Evolutionary conservation across 2,888 invertebrate species (phyloP).

Genomic region (Lordiphosa andalusiaca): DNA sequence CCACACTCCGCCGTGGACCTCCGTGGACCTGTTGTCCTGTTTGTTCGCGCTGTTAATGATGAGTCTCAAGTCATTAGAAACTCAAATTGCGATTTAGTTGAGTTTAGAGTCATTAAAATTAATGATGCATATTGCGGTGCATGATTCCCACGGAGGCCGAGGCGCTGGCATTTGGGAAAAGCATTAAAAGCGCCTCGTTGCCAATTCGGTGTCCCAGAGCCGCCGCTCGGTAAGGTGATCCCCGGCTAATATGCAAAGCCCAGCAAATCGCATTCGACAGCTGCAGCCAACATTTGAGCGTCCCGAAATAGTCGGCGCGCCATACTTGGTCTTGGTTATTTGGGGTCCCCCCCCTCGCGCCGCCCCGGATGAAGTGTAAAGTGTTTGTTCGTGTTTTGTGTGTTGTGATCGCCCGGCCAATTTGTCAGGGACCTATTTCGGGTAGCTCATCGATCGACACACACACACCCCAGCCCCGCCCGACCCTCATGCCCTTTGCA

Average conservation of each 20-base stretch:
- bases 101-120: conserved; percentile 66
- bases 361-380: not conserved
- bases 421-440: conserved; percentile 22
- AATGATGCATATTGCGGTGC: conserved; percentile 52
- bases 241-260: conserved; percentile 22
- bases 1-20: no score
- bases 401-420: conserved; percentile 5
- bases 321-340: conserved; percentile 32
- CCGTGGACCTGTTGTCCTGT: not conserved
- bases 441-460: not conserved
- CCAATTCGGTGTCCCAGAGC: conserved; percentile 4
- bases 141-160: not conserved
- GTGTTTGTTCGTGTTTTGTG: no score
- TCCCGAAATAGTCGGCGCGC: not conserved
- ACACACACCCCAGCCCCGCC: no score
- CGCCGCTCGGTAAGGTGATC: conserved; percentile 12
- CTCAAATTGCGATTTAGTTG: conserved; percentile 34
- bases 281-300: not conserved
- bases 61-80: conserved; percentile 34
- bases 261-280: conserved; percentile 32
- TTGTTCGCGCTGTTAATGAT: conserved; percentile 18
- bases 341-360: conserved; percentile 19
- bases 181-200: conserved; percentile 31
- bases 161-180: not conserved
- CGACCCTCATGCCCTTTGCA: not conserved